Base-by-base conservation (phyloP, 2,888 invertebrate species). In the Drosophila eohydei region DNA sequence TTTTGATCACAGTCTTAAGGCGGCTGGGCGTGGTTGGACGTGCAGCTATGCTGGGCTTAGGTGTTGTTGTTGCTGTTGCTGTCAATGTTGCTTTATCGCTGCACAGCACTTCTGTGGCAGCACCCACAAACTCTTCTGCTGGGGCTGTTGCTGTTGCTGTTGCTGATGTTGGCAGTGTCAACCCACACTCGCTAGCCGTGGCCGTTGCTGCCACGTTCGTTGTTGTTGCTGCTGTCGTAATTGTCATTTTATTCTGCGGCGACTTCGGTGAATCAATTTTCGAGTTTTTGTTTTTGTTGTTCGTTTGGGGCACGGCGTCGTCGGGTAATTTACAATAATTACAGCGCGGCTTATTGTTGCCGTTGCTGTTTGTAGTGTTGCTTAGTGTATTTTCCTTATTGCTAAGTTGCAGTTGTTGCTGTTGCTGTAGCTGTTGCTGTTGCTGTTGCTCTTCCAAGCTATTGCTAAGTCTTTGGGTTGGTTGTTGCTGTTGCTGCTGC, bases 1-100 rank as follows among this genome's bases (percentile, higher is more conserved):
- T 91, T 91, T 88, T 91, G 90, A 91, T 91, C 91, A 91, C 91
- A 91, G 91, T 91, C 89, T 91, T 91, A 72, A 91, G 86, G 86
- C 87, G 86, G 81, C 88, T 85, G 83, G 91, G 91, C 90, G 91
- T 91, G 79, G 83, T 82, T 67, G 91, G 88, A 80, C 90, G 82
- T 75, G 86, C 78, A 68, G 89, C 83, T 66, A 84, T 80, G 82
- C 83, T 82, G 72, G 83, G 87, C 80, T 89, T 83, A 81, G 84
- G 74, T 78, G 87, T 65, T 76, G 85, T 60, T 71, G 84, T 62
- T 48, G 76, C 63, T 73, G 78, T 76, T 69, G 78, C 72, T 79
- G 82, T 61, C 75, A 84, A 83, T 85, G 85, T 87, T 85, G 85
- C 79, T 84, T 87, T 84, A 83, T 85, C 83, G 83, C 70, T 81